Evolutionary conservation across 2,797 vertebrate genomes (phyloP), one percentile per base, ranked within the genome.

Genomic region (Pseudomugil tenellus): DNA sequence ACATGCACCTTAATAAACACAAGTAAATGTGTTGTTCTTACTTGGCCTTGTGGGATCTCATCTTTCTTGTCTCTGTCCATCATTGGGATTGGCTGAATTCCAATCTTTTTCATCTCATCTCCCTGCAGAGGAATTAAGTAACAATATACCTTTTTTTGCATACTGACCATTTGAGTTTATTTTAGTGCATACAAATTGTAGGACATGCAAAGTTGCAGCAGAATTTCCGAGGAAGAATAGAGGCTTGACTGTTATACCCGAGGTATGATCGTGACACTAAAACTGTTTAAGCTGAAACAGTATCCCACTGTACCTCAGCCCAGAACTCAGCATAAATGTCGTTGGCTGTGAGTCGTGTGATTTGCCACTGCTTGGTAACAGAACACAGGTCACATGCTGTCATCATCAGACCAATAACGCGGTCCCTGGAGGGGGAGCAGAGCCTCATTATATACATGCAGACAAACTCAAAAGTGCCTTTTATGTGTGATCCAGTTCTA

Each of bases 251-350:
- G 55, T 74, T 58, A 35, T 9, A 81, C 69, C 59, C 17, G 63
- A 80, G 68, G 72, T 64, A 70, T 52, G 58, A 80, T 69, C 59
- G 37, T 72, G 67, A 81, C 66, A 71, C 48, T 78, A 46, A 77
- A 84, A 77, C 59, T 35, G 65, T 72, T 84, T 57, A n/a, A 74
- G 58, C 52, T 68, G 14, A 16, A 76, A 80, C 81, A 84, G 81
- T 48, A 70, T 84, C 74, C 39, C 59, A 79, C 70, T 73, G 6
- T 95, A 99, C 98, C 96, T 99, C 98, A 49, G 96, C 95, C 98
- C 98, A 99, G 93, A 99, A 99, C 84, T 99, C 98, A 0, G 97
- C 97, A 60, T 99, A 99, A 89, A 99, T 99, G 77, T 99, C 98
- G 4, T 96, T 98, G 70, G 97, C 96, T 0, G 95, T 99, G 91